Evolutionary conservation across 2,797 vertebrate genomes (phyloP).

Genomic region (Agapornis canus): DNA sequence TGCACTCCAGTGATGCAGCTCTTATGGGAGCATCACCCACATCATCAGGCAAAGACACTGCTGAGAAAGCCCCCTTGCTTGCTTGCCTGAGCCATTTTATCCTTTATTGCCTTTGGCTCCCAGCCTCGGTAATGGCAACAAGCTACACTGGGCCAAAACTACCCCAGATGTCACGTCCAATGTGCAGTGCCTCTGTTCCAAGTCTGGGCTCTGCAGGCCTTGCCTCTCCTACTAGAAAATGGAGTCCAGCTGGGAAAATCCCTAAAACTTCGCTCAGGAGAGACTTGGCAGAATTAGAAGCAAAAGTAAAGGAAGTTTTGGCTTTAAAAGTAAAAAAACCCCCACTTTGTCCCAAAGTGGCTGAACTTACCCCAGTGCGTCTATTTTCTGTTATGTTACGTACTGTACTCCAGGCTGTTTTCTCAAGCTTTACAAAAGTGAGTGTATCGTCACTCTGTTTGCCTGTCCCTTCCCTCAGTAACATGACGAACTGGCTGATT

Average conservation of each 20-base stretch:
- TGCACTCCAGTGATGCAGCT: neutral
- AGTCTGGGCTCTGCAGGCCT: neutral
- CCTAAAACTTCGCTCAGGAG: neutral
- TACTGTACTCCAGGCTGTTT: conserved; percentile 17
- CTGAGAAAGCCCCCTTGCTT: neutral
- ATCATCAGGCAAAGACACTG: neutral
- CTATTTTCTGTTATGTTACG: neutral
- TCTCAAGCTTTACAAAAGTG: neutral
- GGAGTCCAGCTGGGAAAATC: neutral
- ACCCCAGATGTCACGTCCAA: neutral
- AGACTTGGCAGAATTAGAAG: neutral
- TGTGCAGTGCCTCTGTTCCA: neutral
- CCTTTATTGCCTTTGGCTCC: neutral
- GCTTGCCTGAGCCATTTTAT: neutral
- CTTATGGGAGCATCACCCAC: accelerated
- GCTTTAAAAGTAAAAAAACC: neutral
- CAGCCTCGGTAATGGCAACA: neutral
- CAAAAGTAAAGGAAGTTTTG: neutral
- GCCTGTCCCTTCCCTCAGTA: neutral
- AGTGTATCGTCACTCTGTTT: neutral
- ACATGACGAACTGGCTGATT: neutral
- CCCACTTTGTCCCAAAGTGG: neutral
- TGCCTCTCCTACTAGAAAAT: neutral
- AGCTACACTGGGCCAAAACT: neutral
- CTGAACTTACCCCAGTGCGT: neutral